Evolutionary conservation across 2,888 invertebrate genomes (phyloP), one percentile per base, ranked within the genome.

Genomic region (Dicyrtoma fusca): DNA sequence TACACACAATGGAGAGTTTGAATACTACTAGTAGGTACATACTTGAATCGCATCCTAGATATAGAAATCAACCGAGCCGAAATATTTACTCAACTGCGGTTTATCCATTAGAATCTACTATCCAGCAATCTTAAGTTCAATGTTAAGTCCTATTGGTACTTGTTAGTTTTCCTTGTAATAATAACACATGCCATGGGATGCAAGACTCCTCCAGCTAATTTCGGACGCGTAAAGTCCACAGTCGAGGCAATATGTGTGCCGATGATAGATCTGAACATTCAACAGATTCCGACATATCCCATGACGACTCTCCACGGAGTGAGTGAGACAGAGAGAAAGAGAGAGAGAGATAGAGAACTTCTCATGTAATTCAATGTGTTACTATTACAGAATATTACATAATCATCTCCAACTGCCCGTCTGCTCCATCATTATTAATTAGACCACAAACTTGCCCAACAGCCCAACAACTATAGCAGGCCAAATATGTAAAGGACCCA

Each of bases 341-440:
- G 45, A 45, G 45, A 45, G 45, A 45, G n/a, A n/a, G n/a, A n/a
- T n/a, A n/a, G n/a, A n/a, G n/a, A n/a, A 34, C 8, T 8, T 34
- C 34, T 34, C 34, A 34, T 34, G 34, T 34, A 34, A 34, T 34
- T 34, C 34, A 34, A 34, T 34, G 34, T 34, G 34, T 34, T 34
- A n/a, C 19, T 23, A 23, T 23, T 19, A 19, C 53, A 53, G 8
- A 13, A 5, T 51, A 34, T 34, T 34, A 34, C 34, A 34, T 34
- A 34, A 34, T 34, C 34, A 34, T 34, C 34, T 34, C 34, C 34
- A 34, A 34, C 34, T 8, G 34, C 34, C 42, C 61, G 42, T 23
- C 11, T 17, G 6, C 42, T 42, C 34, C 61, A 42, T 61, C 61
- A 61, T 61, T 61, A 61, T 61, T 61, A 61, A 61, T 61, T 61